Evolutionary conservation across 2,888 invertebrate species (phyloP).

Genomic region (Amphipyra berbera): DNA sequence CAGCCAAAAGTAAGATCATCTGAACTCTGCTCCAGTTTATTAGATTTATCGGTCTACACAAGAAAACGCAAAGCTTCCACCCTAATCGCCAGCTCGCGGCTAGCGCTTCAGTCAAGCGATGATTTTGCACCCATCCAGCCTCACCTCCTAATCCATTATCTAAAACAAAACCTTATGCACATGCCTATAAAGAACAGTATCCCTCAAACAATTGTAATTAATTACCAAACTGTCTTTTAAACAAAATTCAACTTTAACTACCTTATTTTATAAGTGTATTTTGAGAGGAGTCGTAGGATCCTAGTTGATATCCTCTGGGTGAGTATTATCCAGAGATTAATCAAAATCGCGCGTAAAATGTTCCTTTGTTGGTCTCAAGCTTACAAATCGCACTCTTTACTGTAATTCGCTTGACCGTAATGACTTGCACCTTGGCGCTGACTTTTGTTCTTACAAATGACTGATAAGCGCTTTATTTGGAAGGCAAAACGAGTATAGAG

Average conservation of each 20-base stretch:
- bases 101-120: constrained; percentile 71
- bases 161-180: constrained; percentile 58
- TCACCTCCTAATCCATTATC: constrained; percentile 45
- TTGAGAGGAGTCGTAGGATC: not conserved
- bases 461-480: constrained; percentile 44
- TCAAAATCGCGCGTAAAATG: constrained; percentile 63
- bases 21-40: constrained; percentile 12
- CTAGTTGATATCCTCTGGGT: constrained; percentile 63
- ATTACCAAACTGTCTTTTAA: constrained; percentile 13
- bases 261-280: constrained; percentile 1
- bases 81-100: constrained; percentile 79
- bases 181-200: constrained; percentile 52
- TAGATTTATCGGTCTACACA: constrained; percentile 44
- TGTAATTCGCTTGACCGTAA: constrained; percentile 72
- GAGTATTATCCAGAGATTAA: constrained; percentile 71
- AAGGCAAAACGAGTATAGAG: constrained; percentile 2
- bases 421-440: constrained; percentile 65
- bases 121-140: constrained; percentile 71
- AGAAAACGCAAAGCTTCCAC: constrained; percentile 61
- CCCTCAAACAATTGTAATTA: constrained; percentile 38
- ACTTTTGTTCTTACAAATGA: constrained; percentile 52
- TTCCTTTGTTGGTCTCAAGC: constrained; percentile 68
- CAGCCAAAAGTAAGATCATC: no score
- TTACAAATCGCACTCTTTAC: constrained; percentile 76
- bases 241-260: constrained; percentile 6